Base-by-base conservation (phyloP, 2,888 invertebrate species). In the Trachelus troglodyta region DNA sequence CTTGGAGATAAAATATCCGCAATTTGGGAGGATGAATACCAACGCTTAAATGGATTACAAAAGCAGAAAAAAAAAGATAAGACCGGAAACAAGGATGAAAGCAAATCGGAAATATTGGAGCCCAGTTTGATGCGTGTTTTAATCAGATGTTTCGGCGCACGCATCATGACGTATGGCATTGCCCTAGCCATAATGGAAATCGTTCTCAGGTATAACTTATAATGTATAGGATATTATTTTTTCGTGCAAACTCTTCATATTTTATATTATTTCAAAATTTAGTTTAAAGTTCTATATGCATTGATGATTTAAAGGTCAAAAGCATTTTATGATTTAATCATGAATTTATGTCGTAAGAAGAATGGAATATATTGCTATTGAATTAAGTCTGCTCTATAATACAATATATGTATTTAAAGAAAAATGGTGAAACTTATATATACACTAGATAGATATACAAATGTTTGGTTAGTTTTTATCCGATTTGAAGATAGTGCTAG, bases 121-220 rank as follows among this genome's bases (percentile, higher is more conserved):
- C 95, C 95, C 1, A 95, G 95, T 83, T 91, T 95, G 76, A 91
- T 93, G 86, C 92, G 92, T 84, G 94, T 93, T 0, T 90, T 96
- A 11, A 86, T 93, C 35, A 94, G 92, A 89, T 94, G 94, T 12
- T 95, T 95, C 83, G 95, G 95, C 0, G 86, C 90, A 11, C 93
- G 94, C 84, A 92, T 95, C 68, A 90, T 94, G 90, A 86, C 94
- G 2, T 95, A 95, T 85, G 96, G 95, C 33, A 83, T 95, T 31
- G 91, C 94, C 74, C 90, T 95, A 69, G 94, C 94, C 6, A 89
- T 94, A 73, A 93, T 94, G 92, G 95, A 95, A 89, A 88, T 93
- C 73, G 87, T 93, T 35, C 92, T 94, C 80, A 94, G 95, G 95
- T 95, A 89, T 86, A 87, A 68, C 34, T 35, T 23, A 11, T 37